phyloP scores from a whole-genome alignment of 2,797 vertebrate species.

The Acanthopagrus latus region DNA sequence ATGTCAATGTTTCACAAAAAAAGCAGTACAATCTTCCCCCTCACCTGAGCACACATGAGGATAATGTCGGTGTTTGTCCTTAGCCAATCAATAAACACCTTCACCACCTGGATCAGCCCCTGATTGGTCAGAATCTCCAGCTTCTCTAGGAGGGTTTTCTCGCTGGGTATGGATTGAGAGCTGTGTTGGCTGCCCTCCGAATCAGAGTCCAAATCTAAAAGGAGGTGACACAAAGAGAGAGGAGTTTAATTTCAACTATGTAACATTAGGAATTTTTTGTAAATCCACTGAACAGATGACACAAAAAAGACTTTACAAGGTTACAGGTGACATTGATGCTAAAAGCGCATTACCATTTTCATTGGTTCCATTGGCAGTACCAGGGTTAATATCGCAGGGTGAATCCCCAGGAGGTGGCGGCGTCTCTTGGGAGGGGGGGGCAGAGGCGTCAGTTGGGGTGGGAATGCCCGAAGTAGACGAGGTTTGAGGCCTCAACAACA shows the following conservation, averaged over 20 bases:
- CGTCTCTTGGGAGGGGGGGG: constrained; percentile 68
- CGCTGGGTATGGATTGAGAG: constrained; percentile 88
- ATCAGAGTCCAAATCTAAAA: constrained; percentile 89
- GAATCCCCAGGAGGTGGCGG: constrained; percentile 78
- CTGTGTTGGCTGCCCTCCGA: constrained; percentile 93
- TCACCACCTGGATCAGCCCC: constrained; percentile 93
- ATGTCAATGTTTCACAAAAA: background rate
- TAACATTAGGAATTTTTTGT: background rate
- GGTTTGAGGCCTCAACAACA: constrained; percentile 87
- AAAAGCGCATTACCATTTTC: constrained; percentile 76
- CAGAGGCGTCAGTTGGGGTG: constrained; percentile 53
- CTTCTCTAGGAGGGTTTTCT: constrained; percentile 92
- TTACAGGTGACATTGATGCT: accelerated
- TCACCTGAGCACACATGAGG: constrained; percentile 95
- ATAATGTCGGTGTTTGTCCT: constrained; percentile 97
- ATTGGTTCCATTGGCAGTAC: constrained; percentile 84
- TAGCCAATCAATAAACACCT: constrained; percentile 97
- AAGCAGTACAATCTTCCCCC: background rate
- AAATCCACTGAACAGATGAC: background rate
- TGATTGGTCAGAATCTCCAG: constrained; percentile 92
- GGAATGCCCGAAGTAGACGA: constrained; percentile 50
- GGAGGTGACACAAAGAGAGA: background rate
- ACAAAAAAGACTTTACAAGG: too few species aligned
- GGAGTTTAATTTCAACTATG: background rate
- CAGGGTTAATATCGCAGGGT: constrained; percentile 49